Base-by-base conservation (phyloP, 2,797 vertebrate genomes). In the Trachurus trachurus region DNA sequence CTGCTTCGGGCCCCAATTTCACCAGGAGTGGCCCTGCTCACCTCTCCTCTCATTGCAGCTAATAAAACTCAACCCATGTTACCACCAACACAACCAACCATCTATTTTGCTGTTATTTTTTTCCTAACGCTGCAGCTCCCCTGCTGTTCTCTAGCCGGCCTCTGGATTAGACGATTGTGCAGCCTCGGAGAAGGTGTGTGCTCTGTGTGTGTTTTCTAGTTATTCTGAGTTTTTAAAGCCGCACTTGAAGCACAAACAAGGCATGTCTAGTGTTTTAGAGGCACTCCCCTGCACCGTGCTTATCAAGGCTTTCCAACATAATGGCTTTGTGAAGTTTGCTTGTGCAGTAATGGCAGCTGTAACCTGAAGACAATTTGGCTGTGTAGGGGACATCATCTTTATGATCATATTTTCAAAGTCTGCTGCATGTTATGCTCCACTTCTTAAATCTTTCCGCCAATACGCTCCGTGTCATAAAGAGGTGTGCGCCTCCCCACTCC, bases 391-490 rank as follows among this genome's bases (percentile, higher is more conserved):
- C 82, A 78, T 84, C 75, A 68, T 84, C 84, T 92, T 93, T 93
- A 90, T 63, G 83, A 74, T 77, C 71, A 66, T 77, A 84, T 91
- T 90, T 89, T 91, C 85, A 71, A 82, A 88, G 80, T 74, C 68
- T 39, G 56, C 73, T 61, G 61, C 76, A 75, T 79, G 81, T 82
- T 87, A 76, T 50, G 79, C 80, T 87, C 66, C 0, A 59, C 80
- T 87, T 89, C 88, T 87, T 88, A 92, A 94, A 90, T 92, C 89
- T 87, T 79, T 85, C 66, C 42, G n/a, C 73, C 85, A 86, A 85
- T 87, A 87, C 66, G 84, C 72, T 58, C n/a, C 0, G 53, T 58
- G 86, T 88, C 79, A 34, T 90, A 92, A 93, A 94, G 84, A 74
- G 77, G 73, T 74, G 85, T 15, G 12, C 10, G 26, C 69, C 74